Conservation (phyloP, 1,140 invertebrate species). For the Magallana gigas region DNA sequence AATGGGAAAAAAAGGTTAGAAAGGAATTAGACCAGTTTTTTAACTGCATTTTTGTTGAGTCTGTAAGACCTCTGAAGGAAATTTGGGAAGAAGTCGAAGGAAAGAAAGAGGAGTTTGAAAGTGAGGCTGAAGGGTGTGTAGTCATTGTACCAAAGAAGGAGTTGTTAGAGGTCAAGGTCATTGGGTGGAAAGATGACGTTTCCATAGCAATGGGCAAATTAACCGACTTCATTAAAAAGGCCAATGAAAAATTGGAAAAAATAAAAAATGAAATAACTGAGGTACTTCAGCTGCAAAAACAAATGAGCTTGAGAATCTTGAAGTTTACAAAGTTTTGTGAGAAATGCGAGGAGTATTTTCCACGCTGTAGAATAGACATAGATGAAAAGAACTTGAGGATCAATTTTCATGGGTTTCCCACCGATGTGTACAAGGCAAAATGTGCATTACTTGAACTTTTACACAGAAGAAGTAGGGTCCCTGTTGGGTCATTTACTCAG, state of each 20-base stretch:
- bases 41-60: conserved; percentile 21
- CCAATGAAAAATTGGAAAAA: conserved; percentile 37
- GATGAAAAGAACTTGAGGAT: conserved; percentile 44
- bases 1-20: conserved; percentile 42
- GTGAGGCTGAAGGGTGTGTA: conserved; percentile 37
- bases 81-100: conserved; percentile 43
- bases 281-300: conserved; percentile 24
- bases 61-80: conserved; percentile 32
- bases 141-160: conserved; percentile 33
- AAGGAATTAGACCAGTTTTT: conserved; percentile 42
- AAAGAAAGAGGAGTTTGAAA: conserved; percentile 5
- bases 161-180: conserved; percentile 16
- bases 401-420: conserved; percentile 29
- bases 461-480: background rate
- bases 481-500: background rate
- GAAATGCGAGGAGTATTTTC: conserved; percentile 23
- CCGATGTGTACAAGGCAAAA: conserved; percentile 24
- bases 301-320: conserved; percentile 46
- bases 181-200: conserved; percentile 23
- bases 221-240: conserved; percentile 31
- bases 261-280: conserved; percentile 40
- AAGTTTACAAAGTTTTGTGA: conserved; percentile 35
- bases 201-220: background rate
- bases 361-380: conserved; percentile 36
- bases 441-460: conserved; percentile 37